Base-by-base conservation (phyloP, 2,888 invertebrate species). In the Keiferia lycopersicella region DNA sequence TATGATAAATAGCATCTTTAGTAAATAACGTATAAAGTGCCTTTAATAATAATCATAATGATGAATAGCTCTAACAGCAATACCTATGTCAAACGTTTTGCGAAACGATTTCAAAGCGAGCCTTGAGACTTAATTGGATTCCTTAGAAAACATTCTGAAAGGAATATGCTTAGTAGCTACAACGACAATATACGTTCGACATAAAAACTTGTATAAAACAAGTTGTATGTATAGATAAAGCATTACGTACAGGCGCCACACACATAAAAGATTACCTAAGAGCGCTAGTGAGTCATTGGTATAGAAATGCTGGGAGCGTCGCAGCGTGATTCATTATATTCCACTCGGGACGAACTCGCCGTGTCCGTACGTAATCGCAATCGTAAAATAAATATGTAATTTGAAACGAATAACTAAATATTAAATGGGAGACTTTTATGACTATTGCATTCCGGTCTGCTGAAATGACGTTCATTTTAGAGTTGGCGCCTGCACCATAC, bases 261-360 rank as follows among this genome's bases (percentile, higher is more conserved):
- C 26, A 51, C 48, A 51, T 38, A 59, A 50, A 41, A 65, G 26
- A 45, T 62, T 65, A 59, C 41, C 7, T 62, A 64, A 68, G 65
- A 64, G 62, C 61, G 41, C 51, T 26, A 66, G 39, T 26, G 71
- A 74, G 59, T 73, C 71, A 73, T 65, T 53, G 65, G 64, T 67
- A 64, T 67, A 65, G 61, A 67, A 68, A 71, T 69, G 64, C 59
- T 56, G 6, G 30, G 56, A 65, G 64, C 45, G 64, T 57, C 64
- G 62, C 48, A 62, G 62, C 58, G 61, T 73, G 70, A 69, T 66
- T 71, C 72, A 71, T 70, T 69, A 69, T 71, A 71, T 71, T 69
- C 67, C 38, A 18, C 39, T 59, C 70, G 68, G 64, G 69, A 65
- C 67, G 62, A 60, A 58, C 56, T 61, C 61, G 66, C 51, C 48